These are phyloP conservation scores for Pomacea maculata DNA, from an alignment of 1,140 invertebrate species.

Conservation along the genomic window DNA sequence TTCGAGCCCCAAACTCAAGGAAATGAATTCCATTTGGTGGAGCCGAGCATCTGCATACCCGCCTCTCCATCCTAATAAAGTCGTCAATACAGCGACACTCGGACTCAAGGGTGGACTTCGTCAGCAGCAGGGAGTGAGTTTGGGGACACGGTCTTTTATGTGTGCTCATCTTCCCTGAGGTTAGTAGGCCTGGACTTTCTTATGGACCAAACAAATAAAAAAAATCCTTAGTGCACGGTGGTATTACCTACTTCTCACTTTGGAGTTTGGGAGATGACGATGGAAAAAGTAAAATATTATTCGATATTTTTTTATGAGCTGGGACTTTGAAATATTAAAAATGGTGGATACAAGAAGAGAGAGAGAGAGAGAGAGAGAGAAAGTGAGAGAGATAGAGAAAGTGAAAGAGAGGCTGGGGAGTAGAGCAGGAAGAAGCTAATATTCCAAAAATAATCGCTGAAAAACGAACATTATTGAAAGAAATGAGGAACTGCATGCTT, in stretches of 20 bases:
- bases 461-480: no score
- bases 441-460: neutral
- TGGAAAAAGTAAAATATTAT: no score
- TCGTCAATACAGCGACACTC: slow-evolving; percentile 21
- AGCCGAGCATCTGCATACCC: slow-evolving; percentile 24
- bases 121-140: neutral
- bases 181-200: no score
- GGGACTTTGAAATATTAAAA: neutral
- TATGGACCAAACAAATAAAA: no score
- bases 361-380: neutral
- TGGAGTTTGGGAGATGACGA: no score
- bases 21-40: slow-evolving; percentile 26
- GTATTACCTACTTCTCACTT: no score
- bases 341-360: neutral
- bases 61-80: slow-evolving; percentile 24
- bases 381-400: neutral
- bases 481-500: no score
- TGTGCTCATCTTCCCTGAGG: no score
- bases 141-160: no score
- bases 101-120: slow-evolving; percentile 7
- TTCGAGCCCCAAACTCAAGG: slow-evolving; percentile 19
- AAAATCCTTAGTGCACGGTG: no score
- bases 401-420: neutral
- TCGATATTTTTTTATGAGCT: no score
- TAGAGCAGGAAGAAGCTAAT: neutral